Conservation (phyloP, 2,113 vertebrate genomes). For the Hiodon tergisus region DNA sequence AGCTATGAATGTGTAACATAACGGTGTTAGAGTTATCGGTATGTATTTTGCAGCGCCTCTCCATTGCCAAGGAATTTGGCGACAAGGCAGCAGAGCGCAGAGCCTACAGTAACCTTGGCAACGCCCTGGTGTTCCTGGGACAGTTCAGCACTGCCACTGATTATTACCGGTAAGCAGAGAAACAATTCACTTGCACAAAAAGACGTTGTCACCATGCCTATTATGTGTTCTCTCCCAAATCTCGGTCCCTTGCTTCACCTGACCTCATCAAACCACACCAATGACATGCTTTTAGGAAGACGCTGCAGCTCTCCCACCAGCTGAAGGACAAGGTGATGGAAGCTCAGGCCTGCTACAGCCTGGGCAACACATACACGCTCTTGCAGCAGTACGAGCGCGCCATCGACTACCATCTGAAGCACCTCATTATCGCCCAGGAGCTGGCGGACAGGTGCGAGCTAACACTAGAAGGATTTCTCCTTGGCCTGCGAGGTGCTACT, state of each 20-base stretch:
- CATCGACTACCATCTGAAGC: slow-evolving; percentile 87
- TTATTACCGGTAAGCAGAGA: slow-evolving; percentile 82
- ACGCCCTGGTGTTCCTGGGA: slow-evolving; percentile 88
- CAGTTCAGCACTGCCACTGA: slow-evolving; percentile 85
- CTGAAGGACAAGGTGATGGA: slow-evolving; percentile 91
- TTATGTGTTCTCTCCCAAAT: not conserved
- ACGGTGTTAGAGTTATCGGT: not conserved
- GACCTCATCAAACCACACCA: not conserved
- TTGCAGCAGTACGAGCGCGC: slow-evolving; percentile 84
- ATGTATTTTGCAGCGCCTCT: slow-evolving; percentile 72
- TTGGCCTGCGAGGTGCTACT: too few relatives aligned
- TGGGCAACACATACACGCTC: slow-evolving; percentile 91
- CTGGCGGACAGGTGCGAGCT: slow-evolving; percentile 78
- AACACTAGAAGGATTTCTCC: not conserved
- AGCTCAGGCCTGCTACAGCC: slow-evolving; percentile 94
- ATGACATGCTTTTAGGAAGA: slow-evolving; percentile 67
- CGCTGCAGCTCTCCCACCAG: slow-evolving; percentile 84
- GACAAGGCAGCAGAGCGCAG: slow-evolving; percentile 89
- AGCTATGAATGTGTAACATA: not conserved
- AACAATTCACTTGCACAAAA: not conserved
- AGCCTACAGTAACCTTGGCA: slow-evolving; percentile 94
- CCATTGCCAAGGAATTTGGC: slow-evolving; percentile 96
- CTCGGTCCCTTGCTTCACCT: not conserved
- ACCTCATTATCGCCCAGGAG: slow-evolving; percentile 90
- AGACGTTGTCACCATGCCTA: not conserved